These are phyloP conservation scores for Oopsacas minuta DNA, from an alignment of 37 sponge, comb jelly and placozoan species.

Conservation along the genomic window DNA sequence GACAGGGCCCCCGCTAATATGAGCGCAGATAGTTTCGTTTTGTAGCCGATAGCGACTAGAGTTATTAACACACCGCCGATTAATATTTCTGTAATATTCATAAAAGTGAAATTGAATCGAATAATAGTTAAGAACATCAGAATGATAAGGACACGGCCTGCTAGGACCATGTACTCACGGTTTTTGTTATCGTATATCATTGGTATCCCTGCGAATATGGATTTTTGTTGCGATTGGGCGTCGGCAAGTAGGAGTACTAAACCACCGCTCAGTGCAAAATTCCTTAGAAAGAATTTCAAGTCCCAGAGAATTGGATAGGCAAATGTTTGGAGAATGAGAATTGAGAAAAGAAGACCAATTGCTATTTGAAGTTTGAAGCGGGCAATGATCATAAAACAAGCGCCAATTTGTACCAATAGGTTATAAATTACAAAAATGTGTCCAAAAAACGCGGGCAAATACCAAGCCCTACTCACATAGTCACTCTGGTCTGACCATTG, in stretches of 20 bases:
- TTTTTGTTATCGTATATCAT: conserved; percentile 60
- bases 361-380: conserved; percentile 53
- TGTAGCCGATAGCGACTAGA: conserved; percentile 81
- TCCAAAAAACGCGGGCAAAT: conserved; percentile 53
- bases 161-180: conserved; percentile 93
- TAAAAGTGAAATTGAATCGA: conserved; percentile 51
- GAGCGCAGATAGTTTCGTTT: conserved; percentile 83
- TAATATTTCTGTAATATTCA: conserved; percentile 51
- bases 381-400: conserved; percentile 57
- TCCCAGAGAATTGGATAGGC: conserved; percentile 87
- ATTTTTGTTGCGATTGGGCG: conserved; percentile 64
- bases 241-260: conserved; percentile 89
- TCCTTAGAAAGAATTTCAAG: conserved; percentile 78
- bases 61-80: conserved; percentile 54
- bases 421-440: conserved; percentile 76
- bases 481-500: conserved; percentile 82
- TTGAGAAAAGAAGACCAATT: conserved; percentile 71
- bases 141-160: conserved; percentile 80
- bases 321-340: conserved; percentile 68
- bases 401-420: conserved; percentile 56
- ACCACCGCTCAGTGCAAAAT: conserved; percentile 74
- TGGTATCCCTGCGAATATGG: conserved; percentile 97
- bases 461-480: conserved; percentile 78
- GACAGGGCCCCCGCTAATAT: conserved; percentile 66
- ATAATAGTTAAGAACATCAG: conserved; percentile 96